These are phyloP conservation scores for Emydocephalus ijimae DNA, from an alignment of 2,113 vertebrate genomes.

Conservation along the genomic window DNA sequence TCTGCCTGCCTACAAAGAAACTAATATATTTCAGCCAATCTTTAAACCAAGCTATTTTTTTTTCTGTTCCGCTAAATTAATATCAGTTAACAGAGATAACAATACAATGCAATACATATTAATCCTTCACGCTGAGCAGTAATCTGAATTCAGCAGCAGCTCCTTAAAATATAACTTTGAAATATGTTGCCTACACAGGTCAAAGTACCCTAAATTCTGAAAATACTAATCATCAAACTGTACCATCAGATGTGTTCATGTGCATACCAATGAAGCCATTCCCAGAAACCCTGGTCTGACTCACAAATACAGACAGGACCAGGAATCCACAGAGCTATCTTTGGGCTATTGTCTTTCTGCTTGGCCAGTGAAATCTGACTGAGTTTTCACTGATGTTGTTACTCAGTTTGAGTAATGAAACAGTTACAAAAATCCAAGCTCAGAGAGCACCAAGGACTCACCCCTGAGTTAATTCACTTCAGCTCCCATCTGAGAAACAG, in stretches of 20 bases:
- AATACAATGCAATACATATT: conserved; percentile 4
- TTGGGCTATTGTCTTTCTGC: background rate
- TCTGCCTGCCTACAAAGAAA: conserved; percentile 38
- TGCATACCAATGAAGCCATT: background rate
- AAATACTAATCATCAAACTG: background rate
- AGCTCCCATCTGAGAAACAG: background rate
- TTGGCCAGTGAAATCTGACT: background rate
- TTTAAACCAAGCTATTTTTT: background rate
- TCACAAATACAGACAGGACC: background rate
- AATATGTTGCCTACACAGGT: background rate
- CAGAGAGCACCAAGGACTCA: too few relatives aligned
- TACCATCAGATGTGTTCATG: background rate
- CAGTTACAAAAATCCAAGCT: too few relatives aligned
- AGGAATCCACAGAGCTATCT: background rate
- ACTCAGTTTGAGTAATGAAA: too few relatives aligned
- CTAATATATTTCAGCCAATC: conserved; percentile 14
- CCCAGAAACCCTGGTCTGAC: background rate
- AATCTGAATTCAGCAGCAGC: background rate
- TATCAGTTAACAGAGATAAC: conserved; percentile 23
- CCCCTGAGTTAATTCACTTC: background rate
- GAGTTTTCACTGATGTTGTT: background rate
- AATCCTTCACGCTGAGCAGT: background rate
- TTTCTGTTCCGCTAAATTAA: conserved; percentile 34
- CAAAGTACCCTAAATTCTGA: background rate
- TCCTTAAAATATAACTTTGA: background rate